A percentile compares a stretch with the other conserved stretches of the same genome.
phyloP scores from a whole-genome alignment of 2,797 vertebrate species.

The Acanthis flammea region DNA sequence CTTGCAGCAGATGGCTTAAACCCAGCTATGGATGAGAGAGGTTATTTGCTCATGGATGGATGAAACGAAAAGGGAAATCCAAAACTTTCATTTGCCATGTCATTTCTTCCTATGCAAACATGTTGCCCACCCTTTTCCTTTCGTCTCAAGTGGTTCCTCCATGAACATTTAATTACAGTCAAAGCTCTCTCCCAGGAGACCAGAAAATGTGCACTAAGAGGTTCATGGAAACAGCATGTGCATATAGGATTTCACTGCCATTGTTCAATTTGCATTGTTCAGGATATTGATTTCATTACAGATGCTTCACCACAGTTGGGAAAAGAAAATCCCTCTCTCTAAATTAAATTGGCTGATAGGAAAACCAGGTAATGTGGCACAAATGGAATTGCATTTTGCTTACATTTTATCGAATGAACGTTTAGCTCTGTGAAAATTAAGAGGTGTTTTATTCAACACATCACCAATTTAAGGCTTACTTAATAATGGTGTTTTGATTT shows the following conservation, averaged over 20 bases:
- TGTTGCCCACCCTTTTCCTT: not conserved
- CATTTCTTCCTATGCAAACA: not conserved
- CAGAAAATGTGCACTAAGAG: not conserved
- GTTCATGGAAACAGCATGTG: not conserved
- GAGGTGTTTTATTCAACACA: not conserved
- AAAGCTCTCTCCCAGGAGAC: not conserved
- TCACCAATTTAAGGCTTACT: not conserved
- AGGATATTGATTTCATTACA: not conserved
- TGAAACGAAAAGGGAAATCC: not conserved
- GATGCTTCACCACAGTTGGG: not conserved
- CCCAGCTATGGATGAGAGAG: not conserved
- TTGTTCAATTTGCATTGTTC: not conserved
- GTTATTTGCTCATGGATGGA: not conserved
- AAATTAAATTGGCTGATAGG: not conserved
- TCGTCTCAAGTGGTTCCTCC: not conserved
- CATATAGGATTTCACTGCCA: not conserved
- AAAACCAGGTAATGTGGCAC: not conserved
- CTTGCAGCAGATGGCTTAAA: not conserved
- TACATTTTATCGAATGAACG: not conserved
- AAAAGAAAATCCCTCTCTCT: not conserved
- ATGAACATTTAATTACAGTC: not conserved
- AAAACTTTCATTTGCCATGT: not conserved
- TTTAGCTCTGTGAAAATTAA: not conserved
- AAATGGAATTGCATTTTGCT: slow-evolving; percentile 1
- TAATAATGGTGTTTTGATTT: not conserved